These are phyloP conservation scores for Gulo gulo DNA, from an alignment of 2,113 vertebrate species.

Conservation along the genomic window DNA sequence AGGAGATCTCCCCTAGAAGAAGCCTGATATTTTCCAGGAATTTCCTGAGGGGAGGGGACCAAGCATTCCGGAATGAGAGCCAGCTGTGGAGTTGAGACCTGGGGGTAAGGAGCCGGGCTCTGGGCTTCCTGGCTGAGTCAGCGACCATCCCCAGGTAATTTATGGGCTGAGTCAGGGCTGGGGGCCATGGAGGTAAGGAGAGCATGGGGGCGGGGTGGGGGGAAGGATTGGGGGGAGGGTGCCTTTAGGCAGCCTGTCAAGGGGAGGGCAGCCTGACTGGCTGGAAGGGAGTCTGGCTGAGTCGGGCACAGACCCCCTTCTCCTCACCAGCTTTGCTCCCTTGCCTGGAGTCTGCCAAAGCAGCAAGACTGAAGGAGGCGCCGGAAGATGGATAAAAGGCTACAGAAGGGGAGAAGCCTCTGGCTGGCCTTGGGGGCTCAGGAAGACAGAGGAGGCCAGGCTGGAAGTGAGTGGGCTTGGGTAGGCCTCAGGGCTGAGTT, in stretches of 20 bases:
- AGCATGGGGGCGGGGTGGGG: not conserved
- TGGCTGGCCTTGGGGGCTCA: not conserved
- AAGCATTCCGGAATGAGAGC: conserved; percentile 72
- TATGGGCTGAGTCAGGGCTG: conserved; percentile 65
- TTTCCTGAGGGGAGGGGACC: conserved; percentile 68
- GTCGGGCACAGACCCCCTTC: not conserved
- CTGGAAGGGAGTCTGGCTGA: not conserved
- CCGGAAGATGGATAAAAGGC: not conserved
- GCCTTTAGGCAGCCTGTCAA: not conserved
- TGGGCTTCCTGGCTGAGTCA: conserved; percentile 70
- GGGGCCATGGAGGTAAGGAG: not conserved
- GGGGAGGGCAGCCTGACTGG: not conserved
- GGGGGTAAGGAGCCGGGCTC: not conserved
- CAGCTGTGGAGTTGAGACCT: conserved; percentile 65
- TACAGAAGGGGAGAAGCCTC: not conserved
- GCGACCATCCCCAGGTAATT: conserved; percentile 62
- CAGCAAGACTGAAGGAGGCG: not conserved
- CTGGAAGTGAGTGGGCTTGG: not conserved
- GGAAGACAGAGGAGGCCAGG: not conserved
- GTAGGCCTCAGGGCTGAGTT: not conserved
- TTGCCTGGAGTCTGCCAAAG: not conserved
- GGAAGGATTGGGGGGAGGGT: not conserved
- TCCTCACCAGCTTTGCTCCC: not conserved
- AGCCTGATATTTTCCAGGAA: conserved; percentile 72
- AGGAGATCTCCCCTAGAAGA: conserved; percentile 63